Conservation (phyloP, 2,888 invertebrate genomes). For the Ectobius pallidus region DNA sequence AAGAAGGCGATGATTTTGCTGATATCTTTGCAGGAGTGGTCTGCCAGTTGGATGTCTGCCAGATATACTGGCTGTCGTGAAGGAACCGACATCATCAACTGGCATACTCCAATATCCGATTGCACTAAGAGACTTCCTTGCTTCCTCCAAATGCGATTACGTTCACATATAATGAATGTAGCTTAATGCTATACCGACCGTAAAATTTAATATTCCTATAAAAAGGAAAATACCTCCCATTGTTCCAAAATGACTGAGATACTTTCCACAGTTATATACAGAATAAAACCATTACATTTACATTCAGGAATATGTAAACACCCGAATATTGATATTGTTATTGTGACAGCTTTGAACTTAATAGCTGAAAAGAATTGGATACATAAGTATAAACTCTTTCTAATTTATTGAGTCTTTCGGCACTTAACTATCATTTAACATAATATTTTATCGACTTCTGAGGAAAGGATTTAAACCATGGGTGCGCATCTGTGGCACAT, state of each 20-base stretch:
- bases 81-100: neutral
- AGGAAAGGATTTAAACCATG: too few relatives aligned
- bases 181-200: conserved; percentile 19
- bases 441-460: too few relatives aligned
- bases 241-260: neutral
- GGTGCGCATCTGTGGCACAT: too few relatives aligned
- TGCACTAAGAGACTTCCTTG: conserved; percentile 5
- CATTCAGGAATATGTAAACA: too few relatives aligned
- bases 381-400: too few relatives aligned
- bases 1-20: too few relatives aligned
- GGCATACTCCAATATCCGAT: conserved; percentile 34
- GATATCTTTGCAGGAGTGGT: neutral
- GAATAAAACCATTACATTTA: too few relatives aligned
- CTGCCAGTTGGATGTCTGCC: conserved; percentile 26
- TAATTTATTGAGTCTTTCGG: too few relatives aligned
- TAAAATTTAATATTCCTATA: conserved; percentile 9
- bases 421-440: too few relatives aligned
- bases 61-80: neutral
- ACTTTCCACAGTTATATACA: neutral
- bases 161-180: conserved; percentile 23
- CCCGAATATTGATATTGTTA: too few relatives aligned
- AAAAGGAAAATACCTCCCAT: neutral
- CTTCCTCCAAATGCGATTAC: conserved; percentile 29
- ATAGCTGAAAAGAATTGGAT: too few relatives aligned
- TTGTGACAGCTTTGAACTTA: too few relatives aligned